phyloP scores from a whole-genome alignment of 2,113 vertebrate species.

The Vulpes ferrilata region DNA sequence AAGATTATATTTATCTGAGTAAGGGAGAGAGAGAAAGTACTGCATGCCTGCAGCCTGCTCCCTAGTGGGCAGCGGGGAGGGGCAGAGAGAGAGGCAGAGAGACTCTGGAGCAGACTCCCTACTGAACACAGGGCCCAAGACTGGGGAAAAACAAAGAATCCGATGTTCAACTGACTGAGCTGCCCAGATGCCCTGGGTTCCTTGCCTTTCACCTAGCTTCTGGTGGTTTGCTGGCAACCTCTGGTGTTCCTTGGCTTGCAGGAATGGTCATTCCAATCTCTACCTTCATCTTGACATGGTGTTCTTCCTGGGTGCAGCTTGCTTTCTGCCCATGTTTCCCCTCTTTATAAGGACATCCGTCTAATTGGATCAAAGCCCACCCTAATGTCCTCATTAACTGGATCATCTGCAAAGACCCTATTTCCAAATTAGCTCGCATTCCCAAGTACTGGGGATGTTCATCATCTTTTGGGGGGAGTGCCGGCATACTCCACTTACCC shows the following conservation, averaged over 20 bases:
- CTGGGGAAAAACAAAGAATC: neutral
- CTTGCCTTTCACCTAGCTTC: neutral
- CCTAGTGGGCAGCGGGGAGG: neutral
- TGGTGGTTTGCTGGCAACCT: neutral
- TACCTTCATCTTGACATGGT: neutral
- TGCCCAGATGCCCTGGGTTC: neutral
- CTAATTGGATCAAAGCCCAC: neutral
- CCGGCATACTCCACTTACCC: neutral
- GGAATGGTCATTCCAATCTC: neutral
- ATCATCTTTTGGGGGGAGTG: neutral
- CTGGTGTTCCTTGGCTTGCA: neutral
- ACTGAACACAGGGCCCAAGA: neutral
- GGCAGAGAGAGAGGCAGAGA: neutral
- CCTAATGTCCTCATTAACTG: neutral
- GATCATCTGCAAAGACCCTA: neutral
- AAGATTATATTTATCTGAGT: neutral
- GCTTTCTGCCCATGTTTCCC: neutral
- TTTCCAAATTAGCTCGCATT: neutral
- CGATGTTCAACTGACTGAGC: neutral
- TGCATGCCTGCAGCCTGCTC: neutral
- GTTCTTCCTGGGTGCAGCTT: neutral
- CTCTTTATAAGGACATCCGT: neutral
- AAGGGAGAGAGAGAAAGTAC: neutral
- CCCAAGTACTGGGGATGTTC: neutral
- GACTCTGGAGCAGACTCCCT: neutral